phyloP scores from a whole-genome alignment of 2,113 vertebrate species.

The Thamnophis sirtalis region DNA sequence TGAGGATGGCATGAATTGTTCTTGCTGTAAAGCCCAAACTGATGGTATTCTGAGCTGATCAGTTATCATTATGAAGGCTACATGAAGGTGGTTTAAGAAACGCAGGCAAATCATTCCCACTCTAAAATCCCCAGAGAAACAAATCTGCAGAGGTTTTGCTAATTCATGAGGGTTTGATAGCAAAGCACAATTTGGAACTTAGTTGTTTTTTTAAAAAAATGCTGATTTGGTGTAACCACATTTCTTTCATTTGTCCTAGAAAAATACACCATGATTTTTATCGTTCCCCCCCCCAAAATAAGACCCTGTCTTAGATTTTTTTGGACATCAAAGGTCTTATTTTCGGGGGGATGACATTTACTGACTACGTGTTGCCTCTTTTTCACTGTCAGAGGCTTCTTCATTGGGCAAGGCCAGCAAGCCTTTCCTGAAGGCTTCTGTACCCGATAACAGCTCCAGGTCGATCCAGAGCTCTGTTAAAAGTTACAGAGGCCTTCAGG shows the following conservation, averaged over 20 bases:
- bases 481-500: no score
- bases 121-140: background rate
- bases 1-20: background rate
- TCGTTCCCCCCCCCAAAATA: no score
- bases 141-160: background rate
- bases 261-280: background rate
- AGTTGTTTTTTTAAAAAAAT: background rate
- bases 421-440: no score
- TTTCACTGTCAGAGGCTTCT: no score
- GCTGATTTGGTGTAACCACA: background rate
- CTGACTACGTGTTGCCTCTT: no score
- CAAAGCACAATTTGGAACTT: background rate
- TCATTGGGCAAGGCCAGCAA: no score
- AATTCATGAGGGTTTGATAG: background rate
- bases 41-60: background rate
- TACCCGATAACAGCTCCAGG: no score
- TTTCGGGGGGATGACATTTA: no score
- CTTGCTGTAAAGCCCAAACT: background rate
- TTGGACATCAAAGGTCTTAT: no score
- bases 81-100: background rate
- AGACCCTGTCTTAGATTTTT: no score
- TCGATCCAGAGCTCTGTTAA: no score
- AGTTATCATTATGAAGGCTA: background rate
- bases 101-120: background rate
- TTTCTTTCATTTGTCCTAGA: background rate